Base-by-base conservation (phyloP, 2,888 invertebrate species). In the Oeneis ivallda region DNA sequence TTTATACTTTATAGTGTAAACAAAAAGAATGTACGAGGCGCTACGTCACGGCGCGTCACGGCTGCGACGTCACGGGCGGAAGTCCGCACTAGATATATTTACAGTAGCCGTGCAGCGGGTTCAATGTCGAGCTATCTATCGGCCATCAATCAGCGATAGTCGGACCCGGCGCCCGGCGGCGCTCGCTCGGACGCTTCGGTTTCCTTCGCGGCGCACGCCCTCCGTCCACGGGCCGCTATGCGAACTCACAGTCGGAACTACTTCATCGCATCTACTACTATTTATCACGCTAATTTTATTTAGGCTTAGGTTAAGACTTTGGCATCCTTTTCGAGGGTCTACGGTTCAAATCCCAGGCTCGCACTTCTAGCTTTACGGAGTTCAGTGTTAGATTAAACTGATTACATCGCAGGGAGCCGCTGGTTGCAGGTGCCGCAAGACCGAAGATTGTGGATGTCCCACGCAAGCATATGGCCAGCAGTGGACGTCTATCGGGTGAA, bases 1-100 rank as follows among this genome's bases (percentile, higher is more conserved):
- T 90, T 89, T 88, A 88, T 87, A 86, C 85, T 90, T 89, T 88
- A 88, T 87, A 86, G 85, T 87, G 87, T 89, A 90, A 90, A 90
- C 91, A 89, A 84, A 85, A 87, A 86, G 83, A 83, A 84, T 84
- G 45, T 83, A 85, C 80, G 78, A 79, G 82, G 75, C 78, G 76
- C 74, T 81, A 84, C 86, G 87, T 86, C 87, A 86, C 72, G 74
- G 70, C 74, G 80, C 86, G 87, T 85, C 86, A 85, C 82, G 75
- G 81, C 80, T 75, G 73, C 81, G 79, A 87, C 90, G 90, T 89
- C 90, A 90, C 87, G 78, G 80, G 75, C 88, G 89, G 91, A 90
- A 87, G 89, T 88, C 84, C 86, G 85, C 81, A 79, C 79, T 86
- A 86, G 86, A 87, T 89, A 84, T 87, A 84, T 86, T 85, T 85